These are phyloP conservation scores for Lathronympha strigana DNA, from an alignment of 2,888 invertebrate species.

Conservation along the genomic window DNA sequence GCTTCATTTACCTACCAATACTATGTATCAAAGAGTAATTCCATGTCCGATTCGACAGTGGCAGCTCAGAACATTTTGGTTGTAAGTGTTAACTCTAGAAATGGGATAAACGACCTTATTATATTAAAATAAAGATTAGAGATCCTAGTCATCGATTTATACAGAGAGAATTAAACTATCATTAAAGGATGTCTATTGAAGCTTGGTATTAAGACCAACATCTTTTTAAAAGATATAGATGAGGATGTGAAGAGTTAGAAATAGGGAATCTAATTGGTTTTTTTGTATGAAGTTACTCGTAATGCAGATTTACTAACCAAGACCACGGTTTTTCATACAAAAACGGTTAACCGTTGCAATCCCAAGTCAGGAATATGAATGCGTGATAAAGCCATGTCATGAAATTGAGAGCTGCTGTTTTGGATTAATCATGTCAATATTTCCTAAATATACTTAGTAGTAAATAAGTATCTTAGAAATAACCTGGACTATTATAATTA, in stretches of 20 bases:
- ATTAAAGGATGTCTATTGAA: constrained; percentile 25
- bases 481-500: too few relatives aligned
- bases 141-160: constrained; percentile 15
- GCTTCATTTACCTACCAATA: constrained; percentile 63
- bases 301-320: too few relatives aligned
- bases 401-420: too few relatives aligned
- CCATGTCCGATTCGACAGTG: constrained; percentile 20
- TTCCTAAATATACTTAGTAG: too few relatives aligned
- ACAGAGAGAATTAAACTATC: constrained; percentile 23
- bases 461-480: too few relatives aligned
- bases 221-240: constrained; percentile 4
- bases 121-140: constrained; percentile 7
- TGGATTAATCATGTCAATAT: too few relatives aligned
- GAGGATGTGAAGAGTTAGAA: not conserved
- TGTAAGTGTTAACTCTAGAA: not conserved
- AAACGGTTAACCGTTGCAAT: too few relatives aligned
- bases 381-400: too few relatives aligned
- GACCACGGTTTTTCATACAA: too few relatives aligned
- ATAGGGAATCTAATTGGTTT: too few relatives aligned
- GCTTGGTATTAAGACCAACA: constrained; percentile 22
- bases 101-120: not conserved
- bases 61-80: not conserved
- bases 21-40: constrained; percentile 46
- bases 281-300: too few relatives aligned
- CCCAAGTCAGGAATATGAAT: too few relatives aligned